Conservation (phyloP, 2,113 vertebrate species). For the Acanthochromis polyacanthus region DNA sequence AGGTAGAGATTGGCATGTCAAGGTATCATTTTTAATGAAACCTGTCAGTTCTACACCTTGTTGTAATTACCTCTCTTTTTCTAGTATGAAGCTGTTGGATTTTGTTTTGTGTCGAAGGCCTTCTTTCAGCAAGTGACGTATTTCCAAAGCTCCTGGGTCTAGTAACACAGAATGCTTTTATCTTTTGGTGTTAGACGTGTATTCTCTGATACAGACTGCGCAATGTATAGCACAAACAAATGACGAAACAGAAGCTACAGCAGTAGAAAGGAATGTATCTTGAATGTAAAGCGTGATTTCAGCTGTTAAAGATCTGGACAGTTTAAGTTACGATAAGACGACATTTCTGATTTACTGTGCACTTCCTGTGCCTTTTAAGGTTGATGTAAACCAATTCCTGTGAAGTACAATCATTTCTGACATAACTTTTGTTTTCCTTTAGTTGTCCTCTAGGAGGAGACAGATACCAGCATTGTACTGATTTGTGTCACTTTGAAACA, state of each 20-base stretch:
- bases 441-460: slow-evolving; percentile 59
- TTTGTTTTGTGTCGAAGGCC: slow-evolving; percentile 22
- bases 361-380: slow-evolving; percentile 67
- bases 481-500: slow-evolving; percentile 36
- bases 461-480: slow-evolving; percentile 68
- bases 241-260: not conserved
- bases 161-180: slow-evolving; percentile 12
- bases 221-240: slow-evolving; percentile 18
- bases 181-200: not conserved
- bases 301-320: slow-evolving; percentile 15
- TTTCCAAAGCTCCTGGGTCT: slow-evolving; percentile 33
- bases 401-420: slow-evolving; percentile 84
- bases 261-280: slow-evolving; percentile 27
- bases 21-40: slow-evolving; percentile 18
- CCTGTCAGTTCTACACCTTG: slow-evolving; percentile 2
- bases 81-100: slow-evolving; percentile 12
- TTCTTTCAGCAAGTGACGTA: slow-evolving; percentile 17
- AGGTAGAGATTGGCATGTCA: not conserved
- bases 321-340: slow-evolving; percentile 8
- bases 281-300: slow-evolving; percentile 57
- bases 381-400: slow-evolving; percentile 61
- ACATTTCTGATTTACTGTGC: slow-evolving; percentile 51
- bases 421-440: slow-evolving; percentile 34
- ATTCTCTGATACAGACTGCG: not conserved
- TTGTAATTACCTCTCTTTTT: slow-evolving; percentile 6